These are phyloP conservation scores for Cepaea hortensis DNA, from an alignment of 2,888 invertebrate genomes.

Conservation along the genomic window DNA sequence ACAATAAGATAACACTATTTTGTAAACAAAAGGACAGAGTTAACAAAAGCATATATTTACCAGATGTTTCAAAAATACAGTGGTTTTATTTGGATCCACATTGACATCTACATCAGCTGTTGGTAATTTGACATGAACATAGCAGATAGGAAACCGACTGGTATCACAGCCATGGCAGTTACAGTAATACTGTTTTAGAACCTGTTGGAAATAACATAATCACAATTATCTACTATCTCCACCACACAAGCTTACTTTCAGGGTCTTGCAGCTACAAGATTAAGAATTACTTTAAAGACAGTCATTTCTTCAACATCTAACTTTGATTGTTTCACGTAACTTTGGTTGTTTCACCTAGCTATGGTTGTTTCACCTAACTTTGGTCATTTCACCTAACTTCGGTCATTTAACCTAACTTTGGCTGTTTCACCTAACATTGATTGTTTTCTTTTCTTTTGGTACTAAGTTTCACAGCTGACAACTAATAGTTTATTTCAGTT, in stretches of 20 bases:
- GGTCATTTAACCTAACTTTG: too few relatives aligned
- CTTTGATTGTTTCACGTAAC: too few relatives aligned
- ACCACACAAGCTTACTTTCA: background rate
- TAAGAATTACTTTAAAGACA: background rate
- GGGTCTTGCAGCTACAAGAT: background rate
- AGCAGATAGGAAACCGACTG: slow-evolving; percentile 77
- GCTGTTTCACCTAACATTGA: too few relatives aligned
- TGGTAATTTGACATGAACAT: slow-evolving; percentile 77
- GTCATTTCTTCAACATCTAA: too few relatives aligned
- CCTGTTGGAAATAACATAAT: slow-evolving; percentile 68
- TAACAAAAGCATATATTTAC: slow-evolving; percentile 67
- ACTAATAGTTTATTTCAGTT: too few relatives aligned
- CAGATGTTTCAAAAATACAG: slow-evolving; percentile 78
- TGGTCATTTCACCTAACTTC: too few relatives aligned
- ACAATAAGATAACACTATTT: too few relatives aligned
- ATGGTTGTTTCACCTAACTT: too few relatives aligned
- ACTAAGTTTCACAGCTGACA: too few relatives aligned
- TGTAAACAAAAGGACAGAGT: too few relatives aligned
- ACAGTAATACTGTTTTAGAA: slow-evolving; percentile 75
- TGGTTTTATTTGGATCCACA: slow-evolving; percentile 81
- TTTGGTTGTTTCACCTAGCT: too few relatives aligned
- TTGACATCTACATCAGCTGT: slow-evolving; percentile 80
- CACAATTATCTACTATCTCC: background rate
- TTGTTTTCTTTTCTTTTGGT: too few relatives aligned
- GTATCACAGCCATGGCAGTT: slow-evolving; percentile 73